Conservation (phyloP, 2,888 invertebrate genomes). For the Leptogaster cylindrica region DNA sequence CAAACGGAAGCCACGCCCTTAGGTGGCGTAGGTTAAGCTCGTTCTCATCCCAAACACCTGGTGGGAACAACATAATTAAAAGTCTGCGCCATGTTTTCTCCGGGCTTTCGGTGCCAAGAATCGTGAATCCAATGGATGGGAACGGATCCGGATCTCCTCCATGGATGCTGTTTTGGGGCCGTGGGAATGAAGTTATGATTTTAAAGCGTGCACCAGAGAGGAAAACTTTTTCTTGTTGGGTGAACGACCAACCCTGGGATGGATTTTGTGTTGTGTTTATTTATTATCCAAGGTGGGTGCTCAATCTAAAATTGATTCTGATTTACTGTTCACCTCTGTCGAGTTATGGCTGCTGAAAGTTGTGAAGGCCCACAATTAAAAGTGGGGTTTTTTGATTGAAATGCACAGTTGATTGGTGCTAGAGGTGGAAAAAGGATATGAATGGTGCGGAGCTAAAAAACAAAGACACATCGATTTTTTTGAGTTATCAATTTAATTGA, state of each 20-base stretch:
- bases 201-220: conserved; percentile 27
- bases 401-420: too few species aligned
- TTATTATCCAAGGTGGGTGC: conserved; percentile 13
- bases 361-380: too few species aligned
- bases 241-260: conserved; percentile 4
- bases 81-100: conserved; percentile 41
- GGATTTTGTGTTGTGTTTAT: conserved; percentile 27
- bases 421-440: too few species aligned
- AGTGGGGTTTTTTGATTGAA: too few species aligned
- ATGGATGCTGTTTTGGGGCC: conserved; percentile 3
- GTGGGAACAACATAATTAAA: conserved; percentile 44
- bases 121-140: not conserved
- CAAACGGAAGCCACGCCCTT: conserved; percentile 42
- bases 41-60: conserved; percentile 34
- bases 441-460: too few species aligned
- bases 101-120: conserved; percentile 2
- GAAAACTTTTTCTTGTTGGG: conserved; percentile 21
- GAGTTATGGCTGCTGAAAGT: too few species aligned
- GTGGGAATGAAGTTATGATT: conserved; percentile 40
- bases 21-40: conserved; percentile 21
- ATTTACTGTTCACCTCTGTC: too few species aligned
- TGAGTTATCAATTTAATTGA: too few species aligned
- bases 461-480: too few species aligned
- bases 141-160: not conserved
- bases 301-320: not conserved